Evolutionary conservation across 2,888 invertebrate genomes (phyloP).

Genomic region (Reticulitermes lucifugus): DNA sequence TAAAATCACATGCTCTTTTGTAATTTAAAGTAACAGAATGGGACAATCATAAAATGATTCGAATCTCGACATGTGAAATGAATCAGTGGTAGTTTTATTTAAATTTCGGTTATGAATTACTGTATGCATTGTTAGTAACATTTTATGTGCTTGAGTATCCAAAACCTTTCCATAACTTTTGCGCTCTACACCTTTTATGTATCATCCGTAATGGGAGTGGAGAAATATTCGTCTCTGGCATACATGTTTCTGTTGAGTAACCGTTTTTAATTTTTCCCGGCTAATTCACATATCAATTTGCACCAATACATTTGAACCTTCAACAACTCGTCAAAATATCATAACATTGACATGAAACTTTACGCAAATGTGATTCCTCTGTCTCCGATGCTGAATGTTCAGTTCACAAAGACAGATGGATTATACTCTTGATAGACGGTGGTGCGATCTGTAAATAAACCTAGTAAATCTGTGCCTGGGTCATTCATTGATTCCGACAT

Average conservation of each 20-base stretch:
- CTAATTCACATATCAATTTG: background rate
- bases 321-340: background rate
- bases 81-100: too few relatives aligned
- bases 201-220: background rate
- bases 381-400: background rate
- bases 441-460: conserved; percentile 37
- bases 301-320: background rate
- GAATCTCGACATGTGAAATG: too few relatives aligned
- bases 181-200: background rate
- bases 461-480: conserved; percentile 14
- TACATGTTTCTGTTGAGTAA: background rate
- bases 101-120: background rate
- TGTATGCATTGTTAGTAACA: background rate
- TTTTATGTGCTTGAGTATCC: background rate
- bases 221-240: background rate
- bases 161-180: background rate
- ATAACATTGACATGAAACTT: background rate
- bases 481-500: conserved; percentile 32
- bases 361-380: background rate
- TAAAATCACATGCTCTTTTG: too few relatives aligned
- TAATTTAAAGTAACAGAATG: too few relatives aligned
- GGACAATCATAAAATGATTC: too few relatives aligned
- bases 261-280: background rate
- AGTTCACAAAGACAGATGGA: conserved; percentile 12
- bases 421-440: conserved; percentile 15